Evolutionary conservation across 2,797 vertebrate genomes (phyloP).

Genomic region (Anguilla anguilla): DNA sequence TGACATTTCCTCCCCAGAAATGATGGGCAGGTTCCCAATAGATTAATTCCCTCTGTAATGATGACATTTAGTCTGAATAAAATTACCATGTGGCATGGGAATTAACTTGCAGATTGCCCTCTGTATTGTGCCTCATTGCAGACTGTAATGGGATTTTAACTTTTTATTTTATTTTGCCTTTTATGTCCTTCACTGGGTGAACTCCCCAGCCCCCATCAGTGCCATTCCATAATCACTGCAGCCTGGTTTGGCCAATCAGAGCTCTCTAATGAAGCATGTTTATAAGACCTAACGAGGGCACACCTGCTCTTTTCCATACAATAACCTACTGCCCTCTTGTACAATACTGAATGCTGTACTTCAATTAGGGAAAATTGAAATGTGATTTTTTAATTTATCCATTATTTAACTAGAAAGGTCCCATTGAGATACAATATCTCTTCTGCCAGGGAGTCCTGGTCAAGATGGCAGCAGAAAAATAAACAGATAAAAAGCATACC

Average conservation of each 20-base stretch:
- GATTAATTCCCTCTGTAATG: conserved; percentile 65
- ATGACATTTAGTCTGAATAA: conserved; percentile 74
- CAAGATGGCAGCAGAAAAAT: too few relatives aligned
- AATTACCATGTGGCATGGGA: conserved; percentile 66
- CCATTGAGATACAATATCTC: too few relatives aligned
- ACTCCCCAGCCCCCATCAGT: not conserved
- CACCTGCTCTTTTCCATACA: not conserved
- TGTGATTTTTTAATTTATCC: not conserved
- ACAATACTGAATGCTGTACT: not conserved
- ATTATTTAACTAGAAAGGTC: too few relatives aligned
- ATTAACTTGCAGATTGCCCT: conserved; percentile 35
- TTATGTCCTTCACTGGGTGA: not conserved
- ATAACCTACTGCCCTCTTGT: not conserved
- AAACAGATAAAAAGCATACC: too few relatives aligned
- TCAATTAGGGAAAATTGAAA: not conserved
- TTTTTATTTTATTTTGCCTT: not conserved
- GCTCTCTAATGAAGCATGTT: not conserved
- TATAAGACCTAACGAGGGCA: not conserved
- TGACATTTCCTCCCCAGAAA: conserved; percentile 74
- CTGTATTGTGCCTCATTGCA: conserved; percentile 10
- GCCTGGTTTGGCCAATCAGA: not conserved
- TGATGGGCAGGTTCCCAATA: conserved; percentile 59
- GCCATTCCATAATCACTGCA: not conserved
- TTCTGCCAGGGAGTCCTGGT: too few relatives aligned
- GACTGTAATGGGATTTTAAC: not conserved